A percentile compares a stretch with the other conserved stretches of the same genome.
phyloP scores from a whole-genome alignment of 2,797 vertebrate species.

The Oryzias dopingdopingensis region DNA sequence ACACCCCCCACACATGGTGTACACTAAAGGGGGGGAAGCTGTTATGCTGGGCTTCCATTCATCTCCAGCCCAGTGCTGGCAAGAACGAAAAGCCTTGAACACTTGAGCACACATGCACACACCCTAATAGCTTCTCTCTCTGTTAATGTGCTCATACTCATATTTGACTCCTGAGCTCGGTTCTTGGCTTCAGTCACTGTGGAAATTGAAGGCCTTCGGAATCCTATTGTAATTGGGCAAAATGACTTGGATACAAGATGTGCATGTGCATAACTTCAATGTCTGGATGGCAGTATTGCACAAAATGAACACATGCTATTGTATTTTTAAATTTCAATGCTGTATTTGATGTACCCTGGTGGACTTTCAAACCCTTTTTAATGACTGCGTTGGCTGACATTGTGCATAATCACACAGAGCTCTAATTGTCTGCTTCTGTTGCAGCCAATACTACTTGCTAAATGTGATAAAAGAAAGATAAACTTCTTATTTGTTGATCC shows the following conservation, averaged over 20 bases:
- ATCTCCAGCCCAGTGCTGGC: constrained; percentile 35
- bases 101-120: constrained; percentile 27
- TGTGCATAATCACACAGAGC: too few species aligned
- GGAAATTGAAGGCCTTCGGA: constrained; percentile 71
- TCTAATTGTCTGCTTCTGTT: too few species aligned
- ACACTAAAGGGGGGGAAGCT: constrained; percentile 29
- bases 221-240: constrained; percentile 60
- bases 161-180: constrained; percentile 54
- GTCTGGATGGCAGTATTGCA: constrained; percentile 13
- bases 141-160: constrained; percentile 65
- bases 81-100: constrained; percentile 44
- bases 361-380: too few species aligned
- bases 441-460: too few species aligned
- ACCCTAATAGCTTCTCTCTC: constrained; percentile 60
- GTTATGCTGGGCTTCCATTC: constrained; percentile 45
- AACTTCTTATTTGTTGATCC: too few species aligned
- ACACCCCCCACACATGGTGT: constrained; percentile 1
- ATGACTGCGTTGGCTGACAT: too few species aligned
- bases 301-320: constrained; percentile 5
- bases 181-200: constrained; percentile 63
- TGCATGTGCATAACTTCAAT: constrained; percentile 10
- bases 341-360: too few species aligned
- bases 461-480: too few species aligned
- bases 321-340: constrained; percentile 20
- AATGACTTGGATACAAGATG: constrained; percentile 32